Base-by-base conservation (phyloP, 2,888 invertebrate genomes). In the Sinelater perroti region DNA sequence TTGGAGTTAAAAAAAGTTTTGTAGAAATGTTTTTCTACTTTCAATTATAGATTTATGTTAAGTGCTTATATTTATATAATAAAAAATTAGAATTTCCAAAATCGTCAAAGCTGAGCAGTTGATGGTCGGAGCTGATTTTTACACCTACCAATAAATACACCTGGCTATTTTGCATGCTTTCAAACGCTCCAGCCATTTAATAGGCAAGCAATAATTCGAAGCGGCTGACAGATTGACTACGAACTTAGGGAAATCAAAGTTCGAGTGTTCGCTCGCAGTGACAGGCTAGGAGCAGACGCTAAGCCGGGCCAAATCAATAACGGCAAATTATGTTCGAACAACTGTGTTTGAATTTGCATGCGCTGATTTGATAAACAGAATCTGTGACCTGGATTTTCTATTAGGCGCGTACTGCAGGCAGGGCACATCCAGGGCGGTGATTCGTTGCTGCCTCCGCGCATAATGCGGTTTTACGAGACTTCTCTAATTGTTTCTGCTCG, bases 341-440 rank as follows among this genome's bases (percentile, higher is more conserved):
- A 47, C 38, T 55, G 40, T 49, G 46, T 38, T 55, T 24, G 42
- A 38, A 55, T 55, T 55, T 55, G 55, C 55, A 55, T 55, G 49
- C 49, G 46, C 55, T 47, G 40, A 55, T 55, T 55, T 49, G 55
- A 55, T 55, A 55, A 55, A 55, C 55, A 42, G 47, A 55, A 47
- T 44, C 47, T 55, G 47, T 55, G 55, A 55, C 55, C 55, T 55
- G 55, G 42, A 47, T 55, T 54, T n/a, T 49, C 55, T 42, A 55
- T 49, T 40, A 55, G 47, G 47, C 38, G 30, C 31, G n/a, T 44
- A 26, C 33, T 30, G 18, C 14, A 21, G 36, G 38, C 5, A 7
- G 11, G 11, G 35, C 20, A 21, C 44, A 52, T 33, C 33, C 24
- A 52, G 33, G 44, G 42, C 44, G 35, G 31, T 35, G 18, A 31